Evolutionary conservation across 2,113 vertebrate genomes (phyloP), one percentile per base, ranked within the genome.

Genomic region (Himantopus leucocephalus): DNA sequence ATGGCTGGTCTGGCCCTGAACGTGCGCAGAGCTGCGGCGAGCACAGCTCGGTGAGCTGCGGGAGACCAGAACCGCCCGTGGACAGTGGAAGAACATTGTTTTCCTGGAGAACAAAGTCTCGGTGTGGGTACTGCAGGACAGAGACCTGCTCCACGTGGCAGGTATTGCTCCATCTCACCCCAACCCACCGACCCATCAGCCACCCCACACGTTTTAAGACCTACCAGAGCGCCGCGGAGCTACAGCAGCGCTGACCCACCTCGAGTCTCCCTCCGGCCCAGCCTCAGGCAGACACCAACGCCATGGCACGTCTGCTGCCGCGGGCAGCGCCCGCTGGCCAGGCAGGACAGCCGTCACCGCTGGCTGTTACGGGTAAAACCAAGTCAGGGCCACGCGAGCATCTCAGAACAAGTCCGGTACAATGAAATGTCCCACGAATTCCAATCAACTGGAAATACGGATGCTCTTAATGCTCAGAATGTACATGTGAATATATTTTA

Each of bases 371-470:
- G 26, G 24, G 14, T 5, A 18, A 27, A 50, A 45, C 16, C 45
- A 20, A 45, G 18, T 3, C 4, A 2, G n/a, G 13, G 41, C 13
- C 4, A 14, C 19, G 12, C 2, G 0, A 45, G 50, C 50, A 35
- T 4, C 70, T 59, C 76, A 17, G 14, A 35, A 22, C 39, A 22
- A 35, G 39, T 11, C 81, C 15, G 19, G 30, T n/a, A 9, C 3
- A 43, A 50, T 4, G 8, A 41, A 37, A 41, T 2, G 26, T 15
- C 70, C 70, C n/a, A 24, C 3, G 9, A 73, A 73, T 17, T 23
- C 23, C 64, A 22, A 9, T 2, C 53, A 37, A 2, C 6, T 3
- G 47, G 27, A 37, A 23, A 62, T 6, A 35, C 2, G 6, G 59
- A 56, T 37, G 47, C 14, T 74, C 24, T 48, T 47, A 32, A 45